Evolutionary conservation across 2,888 invertebrate species (phyloP).

Genomic region (Tryphoninae sp.): DNA sequence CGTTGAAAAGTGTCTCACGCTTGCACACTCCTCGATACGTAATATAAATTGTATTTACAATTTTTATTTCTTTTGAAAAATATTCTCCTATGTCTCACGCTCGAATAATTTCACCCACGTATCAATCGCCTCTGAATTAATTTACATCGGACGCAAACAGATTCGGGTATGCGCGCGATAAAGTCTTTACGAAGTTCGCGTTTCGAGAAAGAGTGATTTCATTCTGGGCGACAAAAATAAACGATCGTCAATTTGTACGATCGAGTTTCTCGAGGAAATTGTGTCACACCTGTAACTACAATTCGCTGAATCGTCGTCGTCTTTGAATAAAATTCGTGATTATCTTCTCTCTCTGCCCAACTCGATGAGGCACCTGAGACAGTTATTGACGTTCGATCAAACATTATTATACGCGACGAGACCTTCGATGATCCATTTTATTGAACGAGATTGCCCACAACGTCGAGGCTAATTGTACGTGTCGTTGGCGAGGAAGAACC

Average conservation of each 20-base stretch:
- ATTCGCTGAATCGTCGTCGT: constrained; percentile 31
- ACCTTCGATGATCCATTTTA: constrained; percentile 44
- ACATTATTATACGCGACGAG: constrained; percentile 41
- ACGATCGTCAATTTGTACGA: neutral
- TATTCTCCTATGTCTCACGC: constrained; percentile 21
- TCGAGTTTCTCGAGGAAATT: constrained; percentile 50
- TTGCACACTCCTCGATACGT: constrained; percentile 27
- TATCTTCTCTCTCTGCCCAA: constrained; percentile 5
- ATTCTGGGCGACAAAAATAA: constrained; percentile 29
- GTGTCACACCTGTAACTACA: constrained; percentile 24
- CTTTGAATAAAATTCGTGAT: constrained; percentile 42
- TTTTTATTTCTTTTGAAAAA: constrained; percentile 10
- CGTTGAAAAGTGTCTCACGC: constrained; percentile 35
- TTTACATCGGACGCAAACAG: constrained; percentile 52
- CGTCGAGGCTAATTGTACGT: constrained; percentile 25
- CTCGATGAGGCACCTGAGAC: neutral
- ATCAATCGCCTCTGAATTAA: constrained; percentile 51
- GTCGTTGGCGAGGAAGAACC: neutral
- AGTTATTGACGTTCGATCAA: constrained; percentile 30
- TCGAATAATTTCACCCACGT: constrained; percentile 59
- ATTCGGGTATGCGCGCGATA: constrained; percentile 52
- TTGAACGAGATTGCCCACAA: neutral
- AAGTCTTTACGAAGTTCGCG: constrained; percentile 42
- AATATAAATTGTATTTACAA: neutral
- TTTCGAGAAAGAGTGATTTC: constrained; percentile 58